These are phyloP conservation scores for Nowickia ferox DNA, from an alignment of 2,888 invertebrate genomes.

Conservation along the genomic window DNA sequence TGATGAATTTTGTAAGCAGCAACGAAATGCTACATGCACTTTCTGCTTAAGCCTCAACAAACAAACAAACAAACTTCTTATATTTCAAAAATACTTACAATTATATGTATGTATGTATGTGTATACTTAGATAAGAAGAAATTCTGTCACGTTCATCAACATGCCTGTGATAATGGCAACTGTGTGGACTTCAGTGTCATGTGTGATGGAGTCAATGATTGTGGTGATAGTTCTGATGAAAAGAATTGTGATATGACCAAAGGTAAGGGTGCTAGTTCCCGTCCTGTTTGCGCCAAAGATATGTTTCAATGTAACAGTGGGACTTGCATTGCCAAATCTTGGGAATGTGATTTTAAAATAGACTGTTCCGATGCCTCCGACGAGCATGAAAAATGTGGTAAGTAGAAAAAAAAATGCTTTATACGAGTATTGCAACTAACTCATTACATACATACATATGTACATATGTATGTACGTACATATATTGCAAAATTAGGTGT, in stretches of 20 bases:
- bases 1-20: no score
- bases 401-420: constrained; percentile 54
- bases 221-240: constrained; percentile 86
- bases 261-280: constrained; percentile 47
- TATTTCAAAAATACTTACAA: not conserved
- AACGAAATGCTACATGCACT: no score
- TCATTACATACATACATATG: no score
- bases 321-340: constrained; percentile 87
- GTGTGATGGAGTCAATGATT: constrained; percentile 85
- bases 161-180: constrained; percentile 84
- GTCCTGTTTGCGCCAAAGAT: constrained; percentile 81
- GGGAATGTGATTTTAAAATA: constrained; percentile 88
- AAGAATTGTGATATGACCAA: constrained; percentile 80
- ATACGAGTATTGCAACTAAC: not conserved
- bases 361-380: constrained; percentile 91
- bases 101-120: no score
- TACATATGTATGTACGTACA: no score
- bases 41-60: no score
- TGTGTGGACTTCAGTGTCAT: constrained; percentile 84
- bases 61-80: no score
- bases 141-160: constrained; percentile 83
- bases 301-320: constrained; percentile 87
- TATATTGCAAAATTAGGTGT: constrained; percentile 63
- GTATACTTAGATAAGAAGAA: constrained; percentile 73
- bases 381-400: constrained; percentile 86